Percentiles rank a stretch among this genome's conserved stretches.
Conservation (phyloP, 2,113 vertebrate species). For the Tachysurus fulvidraco region DNA sequence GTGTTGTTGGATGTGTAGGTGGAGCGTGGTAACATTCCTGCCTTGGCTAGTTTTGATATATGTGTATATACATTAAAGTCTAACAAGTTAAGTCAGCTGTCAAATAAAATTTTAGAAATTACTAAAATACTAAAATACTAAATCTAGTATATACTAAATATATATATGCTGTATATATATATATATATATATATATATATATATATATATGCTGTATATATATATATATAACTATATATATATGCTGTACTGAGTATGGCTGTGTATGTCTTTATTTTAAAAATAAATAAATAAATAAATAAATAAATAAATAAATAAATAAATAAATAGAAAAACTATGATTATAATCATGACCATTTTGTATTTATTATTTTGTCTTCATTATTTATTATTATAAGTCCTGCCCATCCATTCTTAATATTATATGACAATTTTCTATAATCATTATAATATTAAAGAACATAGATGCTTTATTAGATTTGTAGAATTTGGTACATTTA, state of each 20-base stretch:
- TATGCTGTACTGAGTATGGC: no score
- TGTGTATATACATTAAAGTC: not conserved
- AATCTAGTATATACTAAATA: not conserved
- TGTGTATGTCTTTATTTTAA: no score
- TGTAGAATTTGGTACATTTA: not conserved
- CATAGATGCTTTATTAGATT: not conserved
- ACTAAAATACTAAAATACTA: no score
- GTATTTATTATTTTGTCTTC: not conserved
- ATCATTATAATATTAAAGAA: no score
- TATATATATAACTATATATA: no score
- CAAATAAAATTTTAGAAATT: not conserved
- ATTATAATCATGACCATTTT: no score
- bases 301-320: not conserved
- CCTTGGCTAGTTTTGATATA: not conserved
- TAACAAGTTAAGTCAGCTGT: not conserved
- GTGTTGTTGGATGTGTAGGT: conserved; percentile 9
- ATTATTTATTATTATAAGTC: not conserved
- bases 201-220: no score
- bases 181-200: no score
- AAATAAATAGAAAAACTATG: no score
- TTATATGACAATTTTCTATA: not conserved
- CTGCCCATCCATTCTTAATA: not conserved
- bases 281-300: not conserved
- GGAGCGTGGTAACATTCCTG: conserved; percentile 21
- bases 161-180: no score